Base-by-base conservation (phyloP, 2,797 vertebrate species). In the Acanthornis magna region DNA sequence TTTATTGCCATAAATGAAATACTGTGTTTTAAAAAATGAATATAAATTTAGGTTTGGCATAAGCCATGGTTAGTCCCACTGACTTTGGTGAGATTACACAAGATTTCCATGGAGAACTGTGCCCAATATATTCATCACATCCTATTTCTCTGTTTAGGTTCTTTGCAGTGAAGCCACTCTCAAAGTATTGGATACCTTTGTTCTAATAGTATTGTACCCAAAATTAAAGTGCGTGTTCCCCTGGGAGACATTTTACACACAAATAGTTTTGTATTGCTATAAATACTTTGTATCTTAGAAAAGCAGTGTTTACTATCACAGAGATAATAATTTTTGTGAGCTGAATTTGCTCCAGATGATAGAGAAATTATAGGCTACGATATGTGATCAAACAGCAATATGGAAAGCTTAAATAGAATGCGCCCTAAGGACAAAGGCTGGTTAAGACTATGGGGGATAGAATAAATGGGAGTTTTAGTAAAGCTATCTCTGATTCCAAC, bases 401-500 rank as follows among this genome's bases (percentile, higher is more conserved):
- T 74, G 89, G 97, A 95, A 94, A 97, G 68, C 97, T 97, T 97
- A 97, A 97, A 88, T 89, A 98, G 98, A 98, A 98, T 95, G 97
- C 97, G 97, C 98, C 98, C 98, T 83, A 97, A 98, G 98, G 98
- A 98, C 95, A 98, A 97, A 97, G 97, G 94, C 93, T 97, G 98
- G 93, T 91, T 94, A 85, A 96, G 96, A 97, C 97, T 98, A 94
- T 92, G 94, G 98, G 98, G 98, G 98, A 98, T 98, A 98, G 98
- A 98, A 98, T 98, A 98, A 98, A 98, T 98, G 98, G 97, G 97
- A 98, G 98, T 98, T 98, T 98, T 98, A 98, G 98, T 98, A 98
- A 98, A 98, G 98, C 98, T 98, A 97, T 98, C 97, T 98, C 98
- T 97, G 98, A 98, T 99, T 98, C 98, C 96, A 97, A 97, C 98